Conservation (phyloP, 1,140 invertebrate species). For the Hylaeus anthracinus region DNA sequence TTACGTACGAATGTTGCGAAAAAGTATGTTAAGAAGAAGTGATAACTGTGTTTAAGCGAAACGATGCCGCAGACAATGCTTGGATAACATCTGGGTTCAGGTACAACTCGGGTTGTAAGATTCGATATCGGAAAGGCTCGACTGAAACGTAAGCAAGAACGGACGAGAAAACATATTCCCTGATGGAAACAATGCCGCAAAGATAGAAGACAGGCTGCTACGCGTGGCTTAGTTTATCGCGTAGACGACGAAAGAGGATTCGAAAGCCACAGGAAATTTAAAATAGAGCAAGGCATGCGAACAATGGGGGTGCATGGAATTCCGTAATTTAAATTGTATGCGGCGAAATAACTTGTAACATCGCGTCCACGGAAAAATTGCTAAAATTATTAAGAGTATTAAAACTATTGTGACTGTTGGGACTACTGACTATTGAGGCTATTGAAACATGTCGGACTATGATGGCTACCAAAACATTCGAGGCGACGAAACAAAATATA, state of each 20-base stretch:
- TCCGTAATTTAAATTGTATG: slow-evolving; percentile 5
- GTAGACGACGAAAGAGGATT: background rate
- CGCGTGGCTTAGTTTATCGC: slow-evolving; percentile 16
- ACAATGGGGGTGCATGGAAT: background rate
- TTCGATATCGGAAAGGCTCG: slow-evolving; percentile 19
- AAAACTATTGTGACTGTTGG: too few species aligned
- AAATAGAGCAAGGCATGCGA: slow-evolving; percentile 15
- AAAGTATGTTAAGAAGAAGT: background rate
- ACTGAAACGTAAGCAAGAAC: slow-evolving; percentile 24
- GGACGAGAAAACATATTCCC: slow-evolving; percentile 36
- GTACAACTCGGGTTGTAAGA: background rate
- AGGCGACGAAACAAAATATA: too few species aligned
- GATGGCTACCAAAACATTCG: too few species aligned
- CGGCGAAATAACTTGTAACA: background rate
- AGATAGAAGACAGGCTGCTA: slow-evolving; percentile 27
- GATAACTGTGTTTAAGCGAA: slow-evolving; percentile 34
- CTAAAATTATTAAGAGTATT: too few species aligned
- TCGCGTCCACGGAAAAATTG: background rate
- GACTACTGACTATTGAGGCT: too few species aligned
- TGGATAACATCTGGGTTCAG: slow-evolving; percentile 24
- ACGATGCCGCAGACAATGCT: slow-evolving; percentile 34
- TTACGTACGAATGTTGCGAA: background rate
- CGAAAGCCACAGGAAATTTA: slow-evolving; percentile 2
- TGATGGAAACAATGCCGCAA: slow-evolving; percentile 36
- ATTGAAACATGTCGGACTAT: too few species aligned